Evolutionary conservation across 35 echinoderm and acorn worm genomes (phyloP), one percentile per base, ranked within the genome.

Genomic region (Heliocidaris tuberculata): DNA sequence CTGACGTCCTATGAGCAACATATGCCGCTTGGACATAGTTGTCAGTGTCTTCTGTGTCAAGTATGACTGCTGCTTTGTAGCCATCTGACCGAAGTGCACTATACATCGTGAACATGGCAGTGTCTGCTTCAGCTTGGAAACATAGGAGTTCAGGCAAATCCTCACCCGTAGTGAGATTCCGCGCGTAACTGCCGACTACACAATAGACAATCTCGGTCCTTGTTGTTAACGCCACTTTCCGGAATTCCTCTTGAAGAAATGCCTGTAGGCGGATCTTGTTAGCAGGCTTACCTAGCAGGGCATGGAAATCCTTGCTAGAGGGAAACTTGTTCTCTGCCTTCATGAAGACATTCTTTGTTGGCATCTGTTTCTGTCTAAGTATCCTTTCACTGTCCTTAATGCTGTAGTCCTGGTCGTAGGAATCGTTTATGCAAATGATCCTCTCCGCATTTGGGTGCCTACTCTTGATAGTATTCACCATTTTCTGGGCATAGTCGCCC

Each of bases 61-160:
- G 61, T 61, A 88, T 48, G 29, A 96, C 91, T 47, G 95, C 95
- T 31, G 50, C 91, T 86, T 11, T 94, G 92, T 96, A 96, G 92
- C 95, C 95, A 29, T 71, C 47, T 93, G 70, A 96, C 30, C 92
- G 48, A 54, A 96, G 60, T 88, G 52, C 15, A 48, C 48, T 96
- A 93, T 96, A 96, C 31, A 94, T 96, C 21, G 65, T 96, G 85
- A 96, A 96, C 92, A 96, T 94, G 24, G 95, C 95, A 16, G 95
- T 96, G 91, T 96, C 91, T 94, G 95, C 95, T 78, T 96, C 95
- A 70, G 95, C 95, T 92, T 96, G 92, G 92, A 88, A 96, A 48
- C 91, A 96, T 24, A 54, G 90, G 54, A 96, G 92, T 15, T 94
- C 95, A 71, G 95, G 92, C 95, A 96, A 16, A 15, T 35, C 59